phyloP scores from a whole-genome alignment of 1,140 invertebrate genomes.

The Ditylenchus dipsaci region DNA sequence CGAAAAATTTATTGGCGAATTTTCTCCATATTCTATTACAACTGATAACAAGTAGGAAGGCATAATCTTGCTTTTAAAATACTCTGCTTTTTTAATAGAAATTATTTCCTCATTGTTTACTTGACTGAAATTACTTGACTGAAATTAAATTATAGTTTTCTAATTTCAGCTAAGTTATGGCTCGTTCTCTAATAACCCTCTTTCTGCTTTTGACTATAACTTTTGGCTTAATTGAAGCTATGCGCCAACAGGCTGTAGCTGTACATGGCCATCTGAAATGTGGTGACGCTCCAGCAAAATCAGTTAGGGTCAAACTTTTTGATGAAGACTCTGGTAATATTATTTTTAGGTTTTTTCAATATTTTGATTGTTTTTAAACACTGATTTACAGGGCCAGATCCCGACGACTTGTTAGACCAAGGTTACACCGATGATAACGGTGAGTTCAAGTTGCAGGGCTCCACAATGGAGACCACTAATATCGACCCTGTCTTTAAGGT shows the following conservation, averaged over 20 bases:
- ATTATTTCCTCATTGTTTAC: no score
- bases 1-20: no score
- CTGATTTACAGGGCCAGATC: conserved; percentile 44
- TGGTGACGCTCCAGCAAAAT: conserved; percentile 47
- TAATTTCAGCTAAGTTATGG: no score
- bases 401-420: conserved; percentile 44
- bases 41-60: no score
- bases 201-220: no score
- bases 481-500: background rate
- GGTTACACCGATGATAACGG: conserved; percentile 49
- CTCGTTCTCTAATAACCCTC: no score
- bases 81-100: no score
- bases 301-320: conserved; percentile 51
- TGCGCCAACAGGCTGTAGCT: conserved; percentile 48
- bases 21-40: no score
- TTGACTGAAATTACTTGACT: no score
- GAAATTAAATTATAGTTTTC: no score
- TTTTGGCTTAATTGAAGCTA: conserved; percentile 11
- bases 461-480: background rate
- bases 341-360: background rate
- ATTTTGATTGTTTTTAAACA: background rate
- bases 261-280: conserved; percentile 48
- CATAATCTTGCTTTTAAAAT: no score
- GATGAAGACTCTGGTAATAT: conserved; percentile 49
- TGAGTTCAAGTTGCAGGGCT: conserved; percentile 40